Conservation (phyloP, 2,888 invertebrate genomes). For the Lymantria monacha region DNA sequence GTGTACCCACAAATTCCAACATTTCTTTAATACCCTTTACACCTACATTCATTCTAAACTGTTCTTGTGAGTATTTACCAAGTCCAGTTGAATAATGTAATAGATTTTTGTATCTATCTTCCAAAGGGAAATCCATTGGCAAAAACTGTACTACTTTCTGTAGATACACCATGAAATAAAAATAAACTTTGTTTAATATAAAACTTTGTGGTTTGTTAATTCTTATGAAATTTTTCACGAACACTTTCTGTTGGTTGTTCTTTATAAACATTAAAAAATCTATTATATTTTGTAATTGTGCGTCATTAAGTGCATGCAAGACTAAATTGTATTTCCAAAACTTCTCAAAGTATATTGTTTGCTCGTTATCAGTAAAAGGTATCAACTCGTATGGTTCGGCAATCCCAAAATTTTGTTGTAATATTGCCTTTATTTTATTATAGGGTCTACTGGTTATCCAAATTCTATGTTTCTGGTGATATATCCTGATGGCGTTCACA, state of each 20-base stretch:
- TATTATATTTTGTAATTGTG: background rate
- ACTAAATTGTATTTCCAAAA: background rate
- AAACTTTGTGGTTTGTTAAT: background rate
- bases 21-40: background rate
- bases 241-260: background rate
- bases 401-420: background rate
- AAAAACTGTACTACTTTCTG: background rate
- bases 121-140: background rate
- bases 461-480: background rate
- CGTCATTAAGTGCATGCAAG: background rate
- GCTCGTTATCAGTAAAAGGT: background rate
- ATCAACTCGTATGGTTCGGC: background rate
- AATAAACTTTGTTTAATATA: background rate
- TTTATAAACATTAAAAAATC: background rate
- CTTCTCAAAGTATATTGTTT: background rate
- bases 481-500: background rate
- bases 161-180: background rate
- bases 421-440: background rate
- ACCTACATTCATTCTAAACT: background rate
- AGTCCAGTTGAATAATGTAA: background rate
- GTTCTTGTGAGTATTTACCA: background rate
- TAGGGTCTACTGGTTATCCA: slow-evolving; percentile 1
- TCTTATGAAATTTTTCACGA: background rate
- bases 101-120: background rate
- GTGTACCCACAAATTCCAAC: background rate